Evolutionary conservation across 2,113 vertebrate genomes (phyloP).

Genomic region (Lasiurus cinereus): DNA sequence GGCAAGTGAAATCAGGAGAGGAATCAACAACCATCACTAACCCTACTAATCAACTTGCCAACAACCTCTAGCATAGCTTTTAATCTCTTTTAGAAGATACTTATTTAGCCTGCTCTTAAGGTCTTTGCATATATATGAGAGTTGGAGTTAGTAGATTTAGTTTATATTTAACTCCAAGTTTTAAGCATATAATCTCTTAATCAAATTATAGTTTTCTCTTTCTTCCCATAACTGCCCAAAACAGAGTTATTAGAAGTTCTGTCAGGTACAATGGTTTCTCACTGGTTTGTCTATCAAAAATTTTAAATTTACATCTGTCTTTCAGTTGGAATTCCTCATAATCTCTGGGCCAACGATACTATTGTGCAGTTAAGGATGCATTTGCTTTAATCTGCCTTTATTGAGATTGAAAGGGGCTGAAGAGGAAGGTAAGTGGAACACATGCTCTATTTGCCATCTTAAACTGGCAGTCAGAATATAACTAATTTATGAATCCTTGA

Average conservation of each 20-base stretch:
- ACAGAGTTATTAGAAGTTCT: background rate
- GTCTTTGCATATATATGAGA: background rate
- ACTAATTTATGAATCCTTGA: slow-evolving; percentile 8
- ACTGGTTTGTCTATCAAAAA: background rate
- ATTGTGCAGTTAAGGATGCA: background rate
- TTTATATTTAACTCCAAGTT: background rate
- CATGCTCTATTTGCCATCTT: background rate
- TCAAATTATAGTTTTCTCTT: background rate
- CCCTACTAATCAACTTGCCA: background rate
- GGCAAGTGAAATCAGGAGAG: background rate
- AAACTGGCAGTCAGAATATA: slow-evolving; percentile 15
- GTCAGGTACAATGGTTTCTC: background rate
- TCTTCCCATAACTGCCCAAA: background rate
- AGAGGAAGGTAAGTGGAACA: background rate
- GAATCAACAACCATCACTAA: background rate
- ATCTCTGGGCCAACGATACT: background rate
- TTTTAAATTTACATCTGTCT: background rate
- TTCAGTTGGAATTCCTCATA: background rate
- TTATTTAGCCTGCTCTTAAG: background rate
- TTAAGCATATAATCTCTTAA: background rate
- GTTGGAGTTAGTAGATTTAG: background rate
- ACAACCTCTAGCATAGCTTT: background rate
- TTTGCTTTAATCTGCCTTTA: background rate
- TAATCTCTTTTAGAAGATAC: background rate
- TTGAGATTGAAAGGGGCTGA: background rate